Evolutionary conservation across 23 tunicate genomes (phyloP), one percentile per base, ranked within the genome.

Genomic region (Botrylloides violaceus): DNA sequence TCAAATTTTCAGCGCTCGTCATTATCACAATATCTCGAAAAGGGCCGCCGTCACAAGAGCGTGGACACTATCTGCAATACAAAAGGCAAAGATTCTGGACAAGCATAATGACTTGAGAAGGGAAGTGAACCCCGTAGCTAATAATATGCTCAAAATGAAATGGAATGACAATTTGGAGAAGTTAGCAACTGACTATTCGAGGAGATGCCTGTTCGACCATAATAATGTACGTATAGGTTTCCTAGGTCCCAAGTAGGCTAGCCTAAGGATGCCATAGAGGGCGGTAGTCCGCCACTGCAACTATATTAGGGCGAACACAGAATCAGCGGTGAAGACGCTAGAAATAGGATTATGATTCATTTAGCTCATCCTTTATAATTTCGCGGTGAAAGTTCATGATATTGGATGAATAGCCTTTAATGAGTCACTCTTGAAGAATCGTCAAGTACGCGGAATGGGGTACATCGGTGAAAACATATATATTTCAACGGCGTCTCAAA

Each of bases 201-300:
- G 92, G 32, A 57, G 66, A 43, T 84, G 92, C 62, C 59, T 84
- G 12, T 84, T 71, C 71, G 73, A 56, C 36, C 92, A 84, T 65
- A 83, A 80, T 59, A 43, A 1, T 34, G 92, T 72, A 63, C 5
- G 55, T 12, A 47, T 47, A 12, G 15, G 12, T 18, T 47, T 47
- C 12, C 18, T 47, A 47, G 12, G 55, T 47, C n/a, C n/a, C n/a
- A n/a, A n/a, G n/a, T n/a, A n/a, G n/a, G n/a, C n/a, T n/a, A n/a
- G n/a, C n/a, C n/a, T n/a, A n/a, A n/a, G n/a, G n/a, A n/a, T n/a
- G n/a, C n/a, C n/a, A n/a, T n/a, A n/a, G n/a, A n/a, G n/a, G n/a
- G n/a, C n/a, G n/a, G n/a, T n/a, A n/a, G n/a, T n/a, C n/a, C n/a
- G n/a, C n/a, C n/a, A n/a, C n/a, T n/a, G n/a, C n/a, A n/a, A n/a